A percentile compares a stretch with the other conserved stretches of the same genome.
phyloP scores from a whole-genome alignment of 2,113 vertebrate genomes.

The Forbesichthys papilliferus region DNA sequence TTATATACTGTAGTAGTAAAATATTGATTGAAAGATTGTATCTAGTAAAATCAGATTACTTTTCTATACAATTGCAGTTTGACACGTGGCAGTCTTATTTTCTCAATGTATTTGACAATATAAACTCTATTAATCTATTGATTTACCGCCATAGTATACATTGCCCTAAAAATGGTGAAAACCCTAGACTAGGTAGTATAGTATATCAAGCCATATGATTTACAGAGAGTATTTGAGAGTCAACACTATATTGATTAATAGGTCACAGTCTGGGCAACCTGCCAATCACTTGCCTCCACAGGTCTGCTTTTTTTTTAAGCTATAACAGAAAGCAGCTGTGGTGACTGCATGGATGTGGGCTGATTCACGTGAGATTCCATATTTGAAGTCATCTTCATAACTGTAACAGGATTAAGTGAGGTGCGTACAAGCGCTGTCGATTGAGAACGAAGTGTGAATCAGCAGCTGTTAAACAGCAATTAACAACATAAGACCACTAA shows the following conservation, averaged over 20 bases:
- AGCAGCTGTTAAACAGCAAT: too few relatives aligned
- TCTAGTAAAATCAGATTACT: not conserved
- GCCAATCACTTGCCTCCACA: slow-evolving; percentile 35
- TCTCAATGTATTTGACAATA: not conserved
- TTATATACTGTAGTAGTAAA: not conserved
- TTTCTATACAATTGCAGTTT: not conserved
- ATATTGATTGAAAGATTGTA: not conserved
- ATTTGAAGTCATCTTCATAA: slow-evolving; percentile 41
- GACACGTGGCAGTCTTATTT: not conserved
- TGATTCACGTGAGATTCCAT: slow-evolving; percentile 34
- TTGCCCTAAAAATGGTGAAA: slow-evolving; percentile 6
- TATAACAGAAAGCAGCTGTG: slow-evolving; percentile 61
- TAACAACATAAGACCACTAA: too few relatives aligned
- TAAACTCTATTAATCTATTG: not conserved
- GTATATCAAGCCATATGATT: slow-evolving; percentile 17
- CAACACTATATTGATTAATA: slow-evolving; percentile 33
- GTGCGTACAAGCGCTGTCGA: too few relatives aligned
- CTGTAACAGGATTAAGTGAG: not conserved
- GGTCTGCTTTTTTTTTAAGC: slow-evolving; percentile 49
- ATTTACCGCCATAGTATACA: not conserved
- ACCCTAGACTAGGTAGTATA: not conserved
- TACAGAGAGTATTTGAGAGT: slow-evolving; percentile 3
- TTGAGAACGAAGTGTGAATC: too few relatives aligned
- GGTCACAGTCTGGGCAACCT: slow-evolving; percentile 24
- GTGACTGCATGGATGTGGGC: slow-evolving; percentile 37